Conservation (phyloP, 2,888 invertebrate species). For the Cheilosia soror region DNA sequence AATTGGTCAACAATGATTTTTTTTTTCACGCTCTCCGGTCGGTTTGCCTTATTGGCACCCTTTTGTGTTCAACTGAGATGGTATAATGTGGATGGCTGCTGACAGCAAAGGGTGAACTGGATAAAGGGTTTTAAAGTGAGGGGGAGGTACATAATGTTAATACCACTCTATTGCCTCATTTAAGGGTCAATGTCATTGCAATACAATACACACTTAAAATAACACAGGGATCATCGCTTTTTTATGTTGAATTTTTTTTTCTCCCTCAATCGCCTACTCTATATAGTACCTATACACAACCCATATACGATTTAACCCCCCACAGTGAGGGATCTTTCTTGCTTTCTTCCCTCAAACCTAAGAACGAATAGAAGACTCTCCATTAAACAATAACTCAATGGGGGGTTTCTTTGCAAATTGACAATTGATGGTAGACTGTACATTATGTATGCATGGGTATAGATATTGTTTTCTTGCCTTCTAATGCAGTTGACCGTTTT, state of each 20-base stretch:
- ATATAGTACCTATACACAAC: background rate
- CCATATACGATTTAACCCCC: conserved; percentile 37
- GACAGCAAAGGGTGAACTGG: background rate
- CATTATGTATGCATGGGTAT: background rate
- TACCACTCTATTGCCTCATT: conserved; percentile 38
- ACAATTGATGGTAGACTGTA: conserved; percentile 30
- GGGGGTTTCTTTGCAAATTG: conserved; percentile 60
- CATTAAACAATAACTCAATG: conserved; percentile 61
- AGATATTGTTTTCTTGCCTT: conserved; percentile 28
- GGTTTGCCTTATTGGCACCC: conserved; percentile 11
- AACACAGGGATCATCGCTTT: conserved; percentile 43
- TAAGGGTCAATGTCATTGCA: conserved; percentile 66
- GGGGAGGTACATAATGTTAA: conserved; percentile 25
- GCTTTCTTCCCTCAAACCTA: background rate
- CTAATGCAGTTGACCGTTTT: conserved; percentile 50
- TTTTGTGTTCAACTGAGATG: background rate
- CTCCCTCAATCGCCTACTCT: no score
- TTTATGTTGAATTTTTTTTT: conserved; percentile 1
- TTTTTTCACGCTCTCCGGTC: background rate
- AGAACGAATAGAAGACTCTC: conserved; percentile 8
- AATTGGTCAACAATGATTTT: conserved; percentile 30
- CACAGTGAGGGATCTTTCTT: background rate
- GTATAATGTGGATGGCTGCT: background rate
- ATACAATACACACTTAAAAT: conserved; percentile 47
- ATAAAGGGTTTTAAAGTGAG: conserved; percentile 4